Conservation (phyloP, 2,113 vertebrate species). For the Garra rufa region DNA sequence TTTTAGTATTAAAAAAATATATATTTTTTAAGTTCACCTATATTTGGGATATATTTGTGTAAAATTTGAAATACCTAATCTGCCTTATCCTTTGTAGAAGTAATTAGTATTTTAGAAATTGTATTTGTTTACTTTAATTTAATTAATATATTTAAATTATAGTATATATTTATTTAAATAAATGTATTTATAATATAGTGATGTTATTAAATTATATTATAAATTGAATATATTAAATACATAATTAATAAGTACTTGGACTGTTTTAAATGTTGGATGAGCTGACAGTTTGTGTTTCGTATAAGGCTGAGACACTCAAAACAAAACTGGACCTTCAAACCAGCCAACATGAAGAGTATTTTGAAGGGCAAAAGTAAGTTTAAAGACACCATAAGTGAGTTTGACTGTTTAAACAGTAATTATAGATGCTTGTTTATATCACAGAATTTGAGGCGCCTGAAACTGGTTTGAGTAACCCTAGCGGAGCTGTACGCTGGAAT, state of each 20-base stretch:
- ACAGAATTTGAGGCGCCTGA: conserved; percentile 38
- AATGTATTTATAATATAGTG: background rate
- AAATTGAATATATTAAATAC: background rate
- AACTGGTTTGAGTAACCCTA: conserved; percentile 42
- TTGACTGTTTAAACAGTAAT: background rate
- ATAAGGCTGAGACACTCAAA: background rate
- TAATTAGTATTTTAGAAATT: background rate
- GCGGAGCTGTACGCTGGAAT: conserved; percentile 53
- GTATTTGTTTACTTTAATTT: background rate
- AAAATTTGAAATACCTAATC: background rate
- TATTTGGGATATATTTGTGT: background rate
- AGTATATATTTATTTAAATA: background rate
- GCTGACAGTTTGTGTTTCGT: background rate
- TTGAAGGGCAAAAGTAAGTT: conserved; percentile 47
- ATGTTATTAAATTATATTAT: background rate
- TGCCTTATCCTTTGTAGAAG: background rate
- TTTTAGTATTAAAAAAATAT: too few relatives aligned
- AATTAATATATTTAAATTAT: background rate
- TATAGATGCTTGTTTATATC: conserved; percentile 2
- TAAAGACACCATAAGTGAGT: background rate
- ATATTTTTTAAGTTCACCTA: too few relatives aligned
- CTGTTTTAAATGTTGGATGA: background rate
- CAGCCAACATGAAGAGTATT: conserved; percentile 55
- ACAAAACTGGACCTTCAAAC: background rate
- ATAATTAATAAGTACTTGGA: background rate